Evolutionary conservation across 2,888 invertebrate genomes (phyloP), one percentile per base, ranked within the genome.

Genomic region (Drosophila kanekoi): DNA sequence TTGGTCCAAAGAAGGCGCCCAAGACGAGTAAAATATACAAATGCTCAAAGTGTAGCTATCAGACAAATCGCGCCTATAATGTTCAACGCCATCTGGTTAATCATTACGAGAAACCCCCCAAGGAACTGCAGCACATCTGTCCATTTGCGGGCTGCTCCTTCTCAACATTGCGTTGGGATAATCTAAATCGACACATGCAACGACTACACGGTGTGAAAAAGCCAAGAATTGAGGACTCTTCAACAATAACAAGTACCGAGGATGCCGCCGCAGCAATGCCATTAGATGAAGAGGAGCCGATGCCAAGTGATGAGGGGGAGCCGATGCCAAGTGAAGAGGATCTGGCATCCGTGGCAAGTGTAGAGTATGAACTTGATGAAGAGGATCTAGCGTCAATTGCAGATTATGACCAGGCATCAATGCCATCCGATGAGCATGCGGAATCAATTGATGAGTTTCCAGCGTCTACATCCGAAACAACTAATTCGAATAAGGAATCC

Each of bases 101-200:
- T 13, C 76, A 76, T 35, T 61, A 48, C 6, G 61, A 67, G 23
- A 72, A 71, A 28, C 75, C 76, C 0, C 76, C 76, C 13, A 72
- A 35, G 51, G 76, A 76, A 18, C 44, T 76, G 14, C 76, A 72
- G 14, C 67, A 76, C 16, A 44, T 76, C 8, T 76, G 76, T 0
- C 45, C 58, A 8, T 33, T 11, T 35, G 28, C 53, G 8, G 51
- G 48, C 13, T 76, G 76, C 38, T 23, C 37, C 5, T 76, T 76
- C 41, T 32, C 72, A 9, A 56, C 76, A n/a, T 1, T 76, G 40
- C 71, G 76, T 10, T 76, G 67, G 67, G 76, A 76, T 33, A 76
- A 76, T 40, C 48, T 76, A 2, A 45, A n/a, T 4, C 58, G 76
- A 0, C 76, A 76, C 43, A 52, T 41, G 1, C 52, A 53, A 14